Base-by-base conservation (phyloP, 2,113 vertebrate genomes). In the Coracopsis vasa region DNA sequence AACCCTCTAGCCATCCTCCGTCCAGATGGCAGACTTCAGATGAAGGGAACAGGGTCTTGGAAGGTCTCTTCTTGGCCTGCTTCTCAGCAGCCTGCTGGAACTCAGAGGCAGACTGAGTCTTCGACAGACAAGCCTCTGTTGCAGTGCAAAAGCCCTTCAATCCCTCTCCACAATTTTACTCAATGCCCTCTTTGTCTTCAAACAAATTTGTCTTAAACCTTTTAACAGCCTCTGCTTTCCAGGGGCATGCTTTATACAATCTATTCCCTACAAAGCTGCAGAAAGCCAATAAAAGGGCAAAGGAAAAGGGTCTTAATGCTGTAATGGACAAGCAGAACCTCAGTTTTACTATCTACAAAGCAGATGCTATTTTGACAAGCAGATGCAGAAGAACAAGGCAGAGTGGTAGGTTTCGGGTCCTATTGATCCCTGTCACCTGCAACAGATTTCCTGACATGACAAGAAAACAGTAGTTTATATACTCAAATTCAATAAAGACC, bases 121-220 rank as follows among this genome's bases (percentile, higher is more conserved):
- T 66, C 88, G 80, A 97, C 92, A 96, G 94, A 95, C 93, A 95
- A 84, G 86, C 92, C 94, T 96, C 94, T 94, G 93, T 95, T 96
- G 74, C 81, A 0, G 81, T 88, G 80, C 60, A 50, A 88, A 95
- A 96, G 81, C 92, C 91, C 94, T 96, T 90, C 90, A 92, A 48
- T 94, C 80, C 92, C 95, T 95, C 94, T 90, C 89, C 86, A 66
- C 72, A 56, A 78, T 69, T 83, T 28, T 66, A 60, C 60, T 94
- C 96, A 97, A 97, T 96, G 91, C 77, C 77, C 80, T 94, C 96
- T 96, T 97, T 97, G 96, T 97, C 91, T 75, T 88, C 91, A 72
- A 67, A 82, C 70, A 94, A 88, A 80, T 88, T 95, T 95, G 75
- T 64, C 90, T 93, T 88, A 96, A 97, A 96, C 70, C 90, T 97